Evolutionary conservation across 1,140 invertebrate genomes (phyloP).

Genomic region (Rhagoletis pomonella): DNA sequence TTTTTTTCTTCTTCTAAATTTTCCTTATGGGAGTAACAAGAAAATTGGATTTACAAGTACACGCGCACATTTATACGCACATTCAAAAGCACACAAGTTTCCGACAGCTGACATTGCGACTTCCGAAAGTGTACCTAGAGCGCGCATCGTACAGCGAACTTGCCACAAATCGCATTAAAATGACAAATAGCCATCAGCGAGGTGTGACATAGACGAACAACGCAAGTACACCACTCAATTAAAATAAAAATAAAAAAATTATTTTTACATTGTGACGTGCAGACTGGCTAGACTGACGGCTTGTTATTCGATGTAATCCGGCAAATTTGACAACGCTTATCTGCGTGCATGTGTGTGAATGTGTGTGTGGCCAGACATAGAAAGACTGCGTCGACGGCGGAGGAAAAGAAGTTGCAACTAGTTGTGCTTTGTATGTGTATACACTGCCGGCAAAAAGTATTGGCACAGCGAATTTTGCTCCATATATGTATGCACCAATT

Average conservation of each 20-base stretch:
- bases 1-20: neutral
- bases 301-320: constrained; percentile 12
- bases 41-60: neutral
- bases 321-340: neutral
- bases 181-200: neutral
- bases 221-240: neutral
- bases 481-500: no score
- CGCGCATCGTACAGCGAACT: no score
- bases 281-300: constrained; percentile 16
- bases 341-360: no score
- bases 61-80: no score
- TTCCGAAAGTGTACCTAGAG: neutral
- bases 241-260: constrained; percentile 21
- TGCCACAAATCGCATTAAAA: constrained; percentile 42
- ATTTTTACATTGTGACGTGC: neutral
- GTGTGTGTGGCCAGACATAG: no score
- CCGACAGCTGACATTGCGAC: constrained; percentile 30
- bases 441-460: no score
- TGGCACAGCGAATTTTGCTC: no score
- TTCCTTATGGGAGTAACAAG: neutral
- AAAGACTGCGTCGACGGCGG: no score
- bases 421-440: no score
- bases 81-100: no score
- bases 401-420: no score
- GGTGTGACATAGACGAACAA: neutral